Evolutionary conservation across 2,797 vertebrate genomes (phyloP).

Genomic region (Otolemur crassicaudatus): DNA sequence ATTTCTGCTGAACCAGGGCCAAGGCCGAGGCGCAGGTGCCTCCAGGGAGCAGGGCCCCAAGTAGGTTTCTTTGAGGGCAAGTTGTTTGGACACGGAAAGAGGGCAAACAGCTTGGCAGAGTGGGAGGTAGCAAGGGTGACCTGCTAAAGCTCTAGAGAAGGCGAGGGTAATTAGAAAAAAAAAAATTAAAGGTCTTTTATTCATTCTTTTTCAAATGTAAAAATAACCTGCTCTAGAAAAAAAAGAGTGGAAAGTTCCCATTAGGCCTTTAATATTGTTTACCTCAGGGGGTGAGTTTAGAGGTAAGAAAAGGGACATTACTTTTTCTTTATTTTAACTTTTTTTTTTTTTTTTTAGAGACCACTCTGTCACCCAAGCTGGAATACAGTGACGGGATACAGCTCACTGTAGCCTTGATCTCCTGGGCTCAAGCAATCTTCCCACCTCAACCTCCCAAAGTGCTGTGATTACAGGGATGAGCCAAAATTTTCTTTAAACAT

Average conservation of each 20-base stretch:
- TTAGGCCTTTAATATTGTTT: not conserved
- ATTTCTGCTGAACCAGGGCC: not conserved
- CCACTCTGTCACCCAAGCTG: no score
- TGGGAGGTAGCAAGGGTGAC: not conserved
- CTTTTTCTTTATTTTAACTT: not conserved
- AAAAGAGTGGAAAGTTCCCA: not conserved
- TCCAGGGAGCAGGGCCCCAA: constrained; percentile 56
- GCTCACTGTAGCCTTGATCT: no score
- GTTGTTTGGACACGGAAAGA: not conserved
- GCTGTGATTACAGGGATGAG: not conserved
- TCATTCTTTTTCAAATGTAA: not conserved
- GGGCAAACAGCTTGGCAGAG: not conserved
- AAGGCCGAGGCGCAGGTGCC: constrained; percentile 73
- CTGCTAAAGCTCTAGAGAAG: not conserved
- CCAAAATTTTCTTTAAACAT: not conserved
- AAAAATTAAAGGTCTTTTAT: not conserved
- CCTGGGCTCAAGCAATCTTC: not conserved
- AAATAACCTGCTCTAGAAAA: constrained; percentile 10
- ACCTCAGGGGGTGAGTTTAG: not conserved
- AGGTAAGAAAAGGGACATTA: not conserved
- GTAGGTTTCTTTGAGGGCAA: not conserved
- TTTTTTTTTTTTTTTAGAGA: no score
- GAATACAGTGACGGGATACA: no score
- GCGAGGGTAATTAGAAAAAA: not conserved
- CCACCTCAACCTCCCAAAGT: no score